Conservation (phyloP, 2,888 invertebrate genomes). For the Linyphia triangularis region DNA sequence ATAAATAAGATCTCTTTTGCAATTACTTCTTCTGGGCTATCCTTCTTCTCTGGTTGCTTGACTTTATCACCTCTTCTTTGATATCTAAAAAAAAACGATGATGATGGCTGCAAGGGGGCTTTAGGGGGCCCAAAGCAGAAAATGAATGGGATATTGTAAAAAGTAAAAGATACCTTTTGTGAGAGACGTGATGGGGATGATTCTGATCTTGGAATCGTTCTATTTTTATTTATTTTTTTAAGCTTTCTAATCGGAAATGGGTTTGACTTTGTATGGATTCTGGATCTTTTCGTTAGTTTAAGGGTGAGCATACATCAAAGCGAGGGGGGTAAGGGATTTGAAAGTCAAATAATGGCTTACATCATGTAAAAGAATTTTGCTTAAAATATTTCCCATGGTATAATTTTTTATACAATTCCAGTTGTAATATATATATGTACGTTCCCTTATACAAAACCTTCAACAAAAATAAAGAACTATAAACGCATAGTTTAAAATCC, state of each 20-base stretch:
- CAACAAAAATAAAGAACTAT: no score
- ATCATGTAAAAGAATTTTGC: no score
- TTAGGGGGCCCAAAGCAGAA: background rate
- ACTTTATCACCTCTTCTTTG: conserved; percentile 49
- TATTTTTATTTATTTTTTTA: background rate
- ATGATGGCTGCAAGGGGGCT: background rate
- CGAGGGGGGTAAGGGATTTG: no score
- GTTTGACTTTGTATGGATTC: background rate
- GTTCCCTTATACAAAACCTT: no score
- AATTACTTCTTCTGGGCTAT: conserved; percentile 50
- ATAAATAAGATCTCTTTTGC: conserved; percentile 60
- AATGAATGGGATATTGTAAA: conserved; percentile 1
- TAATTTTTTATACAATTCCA: no score
- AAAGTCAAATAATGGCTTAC: no score
- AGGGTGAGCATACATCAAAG: no score
- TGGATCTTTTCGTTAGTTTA: no score
- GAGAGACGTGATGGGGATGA: conserved; percentile 12
- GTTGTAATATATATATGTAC: no score
- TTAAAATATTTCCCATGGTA: no score
- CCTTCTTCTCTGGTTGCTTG: background rate
- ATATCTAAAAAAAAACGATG: conserved; percentile 27
- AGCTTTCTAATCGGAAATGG: no score
- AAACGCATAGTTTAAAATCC: no score
- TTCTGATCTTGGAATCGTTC: conserved; percentile 1
- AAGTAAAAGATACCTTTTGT: conserved; percentile 40